phyloP scores from a whole-genome alignment of 2,888 invertebrate genomes.

The Apantesis nais region DNA sequence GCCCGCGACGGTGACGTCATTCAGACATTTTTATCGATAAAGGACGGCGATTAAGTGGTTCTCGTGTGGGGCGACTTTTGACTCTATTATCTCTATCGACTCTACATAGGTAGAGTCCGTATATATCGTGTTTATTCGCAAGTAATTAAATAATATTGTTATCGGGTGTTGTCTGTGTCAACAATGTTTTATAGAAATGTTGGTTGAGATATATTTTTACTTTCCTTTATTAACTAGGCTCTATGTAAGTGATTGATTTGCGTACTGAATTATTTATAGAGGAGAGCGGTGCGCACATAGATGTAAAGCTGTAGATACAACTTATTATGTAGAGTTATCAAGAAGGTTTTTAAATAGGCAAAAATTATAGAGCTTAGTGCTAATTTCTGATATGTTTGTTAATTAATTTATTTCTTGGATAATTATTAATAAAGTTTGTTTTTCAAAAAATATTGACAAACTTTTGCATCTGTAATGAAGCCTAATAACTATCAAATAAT shows the following conservation, averaged over 20 bases:
- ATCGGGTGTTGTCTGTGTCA: background rate
- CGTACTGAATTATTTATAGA: background rate
- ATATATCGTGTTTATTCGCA: constrained; percentile 31
- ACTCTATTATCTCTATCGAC: constrained; percentile 32
- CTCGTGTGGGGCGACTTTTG: constrained; percentile 39
- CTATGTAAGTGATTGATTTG: background rate
- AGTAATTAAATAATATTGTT: constrained; percentile 19
- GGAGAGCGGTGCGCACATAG: background rate
- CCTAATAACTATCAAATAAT: too few species aligned
- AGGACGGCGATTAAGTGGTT: constrained; percentile 42
- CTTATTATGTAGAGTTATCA: background rate
- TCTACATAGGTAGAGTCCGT: constrained; percentile 23
- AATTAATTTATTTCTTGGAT: background rate
- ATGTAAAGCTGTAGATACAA: background rate
- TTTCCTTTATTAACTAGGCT: background rate
- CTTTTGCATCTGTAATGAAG: too few species aligned
- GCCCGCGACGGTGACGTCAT: constrained; percentile 73
- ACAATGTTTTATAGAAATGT: background rate
- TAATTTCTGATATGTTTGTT: background rate
- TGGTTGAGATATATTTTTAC: background rate
- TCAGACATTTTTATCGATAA: constrained; percentile 60
- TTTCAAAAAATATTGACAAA: too few species aligned
- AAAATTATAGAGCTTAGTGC: background rate
- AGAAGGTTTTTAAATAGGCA: background rate
- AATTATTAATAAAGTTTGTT: too few species aligned